phyloP scores from a whole-genome alignment of 2,113 vertebrate genomes.

The Otocyon megalotis region DNA sequence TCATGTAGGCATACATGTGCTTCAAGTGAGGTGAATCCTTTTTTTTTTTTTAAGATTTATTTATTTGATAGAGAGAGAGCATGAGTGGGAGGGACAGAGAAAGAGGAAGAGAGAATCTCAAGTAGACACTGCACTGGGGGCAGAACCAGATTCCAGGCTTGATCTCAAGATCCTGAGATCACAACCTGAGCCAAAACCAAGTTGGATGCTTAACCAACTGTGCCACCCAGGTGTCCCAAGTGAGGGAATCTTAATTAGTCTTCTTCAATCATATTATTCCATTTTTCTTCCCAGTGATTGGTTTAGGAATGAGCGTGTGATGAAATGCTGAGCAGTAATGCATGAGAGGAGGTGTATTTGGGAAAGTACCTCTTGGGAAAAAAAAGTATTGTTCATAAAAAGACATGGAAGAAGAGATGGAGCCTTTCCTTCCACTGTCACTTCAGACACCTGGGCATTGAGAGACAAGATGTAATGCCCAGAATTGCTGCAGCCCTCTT shows the following conservation, averaged over 20 bases:
- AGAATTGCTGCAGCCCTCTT: background rate
- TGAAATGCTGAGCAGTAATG: slow-evolving; percentile 8
- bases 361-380: background rate
- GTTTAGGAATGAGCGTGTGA: background rate
- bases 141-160: background rate
- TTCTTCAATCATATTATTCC: background rate
- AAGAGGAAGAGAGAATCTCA: background rate
- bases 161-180: background rate
- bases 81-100: background rate
- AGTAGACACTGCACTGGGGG: background rate
- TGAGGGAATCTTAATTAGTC: background rate
- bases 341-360: background rate
- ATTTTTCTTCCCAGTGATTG: background rate
- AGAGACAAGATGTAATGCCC: background rate
- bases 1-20: background rate
- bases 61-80: background rate
- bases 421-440: background rate
- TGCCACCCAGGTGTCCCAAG: background rate
- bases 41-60: background rate
- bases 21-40: background rate
- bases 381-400: background rate
- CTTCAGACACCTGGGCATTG: background rate
- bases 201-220: background rate
- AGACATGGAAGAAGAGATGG: background rate
- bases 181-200: background rate